Evolutionary conservation across 2,797 vertebrate genomes (phyloP), one percentile per base, ranked within the genome.

Genomic region (Lerista edwardsae): DNA sequence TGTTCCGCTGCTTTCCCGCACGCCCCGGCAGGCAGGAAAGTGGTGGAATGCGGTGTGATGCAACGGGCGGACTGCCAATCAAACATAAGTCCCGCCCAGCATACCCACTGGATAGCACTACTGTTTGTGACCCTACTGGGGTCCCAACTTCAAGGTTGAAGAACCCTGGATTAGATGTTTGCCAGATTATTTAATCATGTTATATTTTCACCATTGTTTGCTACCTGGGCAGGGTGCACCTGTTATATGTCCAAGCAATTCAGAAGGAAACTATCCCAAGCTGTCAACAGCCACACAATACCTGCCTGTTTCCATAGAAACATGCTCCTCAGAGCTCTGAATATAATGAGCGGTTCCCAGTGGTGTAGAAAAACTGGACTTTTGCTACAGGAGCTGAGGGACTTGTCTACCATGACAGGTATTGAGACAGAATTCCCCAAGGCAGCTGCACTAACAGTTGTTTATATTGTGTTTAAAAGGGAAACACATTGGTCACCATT

Each of bases 271-370:
- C 87, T 83, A 82, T 86, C 87, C 89, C 82, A 82, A 91, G 89
- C 93, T 93, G 91, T 93, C 93, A 93, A 85, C 88, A 92, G 91
- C 14, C 88, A 75, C 77, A 84, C 80, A 90, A 93, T 90, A 89
- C 83, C 92, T 92, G 85, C 84, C 67, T 23, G 92, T 94, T 94
- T 90, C 94, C 93, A 94, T 94, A 91, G 93, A 88, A 94, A 95
- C 91, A 0, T 77, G 90, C 62, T 93, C 80, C 0, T 3, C 76
- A 4, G 82, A 91, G 89, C 91, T 88, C 82, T 3, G 82, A 71
- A 77, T 57, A 81, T 86, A 91, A 92, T 51, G 84, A 93, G 85
- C 86, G 72, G 85, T 85, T 92, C 92, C 84, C 83, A 0, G 2
- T 4, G 3, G 88, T 64, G 75, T 19, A 21, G 82, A 65, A 85